Conservation (phyloP, 1,140 invertebrate genomes). For the Asobara japonica region DNA sequence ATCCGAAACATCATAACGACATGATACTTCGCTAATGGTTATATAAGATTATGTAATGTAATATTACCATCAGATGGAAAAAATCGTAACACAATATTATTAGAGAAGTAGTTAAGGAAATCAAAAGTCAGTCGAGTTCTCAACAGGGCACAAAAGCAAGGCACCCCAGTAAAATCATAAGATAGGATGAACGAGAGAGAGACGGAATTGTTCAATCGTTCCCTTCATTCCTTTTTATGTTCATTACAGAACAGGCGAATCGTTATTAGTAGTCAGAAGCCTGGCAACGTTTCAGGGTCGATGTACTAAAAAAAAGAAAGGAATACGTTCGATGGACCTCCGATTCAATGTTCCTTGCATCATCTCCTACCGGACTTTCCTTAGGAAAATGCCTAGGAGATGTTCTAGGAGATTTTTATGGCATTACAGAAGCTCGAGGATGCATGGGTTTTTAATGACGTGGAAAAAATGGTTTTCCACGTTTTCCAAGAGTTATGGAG, state of each 20-base stretch:
- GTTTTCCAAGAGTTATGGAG: background rate
- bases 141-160: too few species aligned
- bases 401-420: background rate
- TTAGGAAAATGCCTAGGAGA: background rate
- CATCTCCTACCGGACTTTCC: background rate
- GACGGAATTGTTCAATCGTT: too few species aligned
- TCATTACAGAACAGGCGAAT: background rate
- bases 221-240: background rate
- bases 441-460: conserved; percentile 7
- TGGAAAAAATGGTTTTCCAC: background rate
- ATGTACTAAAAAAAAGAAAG: too few species aligned
- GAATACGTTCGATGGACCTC: background rate
- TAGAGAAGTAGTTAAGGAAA: too few species aligned
- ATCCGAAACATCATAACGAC: too few species aligned
- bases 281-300: background rate
- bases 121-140: too few species aligned
- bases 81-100: too few species aligned
- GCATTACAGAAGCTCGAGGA: background rate
- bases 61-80: too few species aligned
- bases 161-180: too few species aligned
- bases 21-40: too few species aligned
- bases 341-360: background rate
- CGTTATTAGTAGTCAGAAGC: background rate
- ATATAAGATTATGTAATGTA: too few species aligned
- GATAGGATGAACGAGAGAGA: too few species aligned